These are phyloP conservation scores for Anomalospiza imberbis DNA, from an alignment of 2,797 vertebrate species.

Conservation along the genomic window DNA sequence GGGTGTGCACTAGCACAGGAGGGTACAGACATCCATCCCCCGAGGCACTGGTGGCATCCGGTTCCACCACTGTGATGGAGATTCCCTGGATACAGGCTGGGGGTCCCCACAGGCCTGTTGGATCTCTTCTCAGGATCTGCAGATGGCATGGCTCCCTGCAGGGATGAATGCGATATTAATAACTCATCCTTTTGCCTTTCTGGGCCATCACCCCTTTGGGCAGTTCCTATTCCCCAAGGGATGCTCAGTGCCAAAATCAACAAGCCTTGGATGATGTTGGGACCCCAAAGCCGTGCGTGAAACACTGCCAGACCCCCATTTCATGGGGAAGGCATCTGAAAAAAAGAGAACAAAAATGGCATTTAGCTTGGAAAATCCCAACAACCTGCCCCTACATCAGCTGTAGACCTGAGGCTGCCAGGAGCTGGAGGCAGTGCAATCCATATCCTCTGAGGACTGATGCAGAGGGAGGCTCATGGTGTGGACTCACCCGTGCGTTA, in stretches of 20 bases:
- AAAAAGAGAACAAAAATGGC: background rate
- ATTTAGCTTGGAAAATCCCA: conserved; percentile 18
- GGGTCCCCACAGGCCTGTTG: background rate
- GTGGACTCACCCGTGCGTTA: background rate
- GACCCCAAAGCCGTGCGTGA: background rate
- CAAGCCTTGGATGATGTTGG: background rate
- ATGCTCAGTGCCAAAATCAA: background rate
- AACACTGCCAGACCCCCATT: background rate
- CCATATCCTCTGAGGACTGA: background rate
- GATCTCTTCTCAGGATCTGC: background rate
- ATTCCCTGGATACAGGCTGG: background rate
- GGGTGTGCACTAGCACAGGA: background rate
- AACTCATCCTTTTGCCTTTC: background rate
- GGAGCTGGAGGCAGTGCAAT: background rate
- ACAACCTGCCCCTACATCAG: background rate
- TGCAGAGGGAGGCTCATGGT: background rate
- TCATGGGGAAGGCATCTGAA: background rate
- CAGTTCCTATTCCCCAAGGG: background rate
- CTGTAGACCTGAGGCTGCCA: background rate
- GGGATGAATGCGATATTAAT: background rate
- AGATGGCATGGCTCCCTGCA: background rate
- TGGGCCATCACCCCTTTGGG: background rate
- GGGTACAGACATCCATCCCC: background rate
- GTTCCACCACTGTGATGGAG: background rate
- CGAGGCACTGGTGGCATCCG: fast-evolving